These are phyloP conservation scores for Coenonympha arcania DNA, from an alignment of 2,888 invertebrate genomes.

Conservation along the genomic window DNA sequence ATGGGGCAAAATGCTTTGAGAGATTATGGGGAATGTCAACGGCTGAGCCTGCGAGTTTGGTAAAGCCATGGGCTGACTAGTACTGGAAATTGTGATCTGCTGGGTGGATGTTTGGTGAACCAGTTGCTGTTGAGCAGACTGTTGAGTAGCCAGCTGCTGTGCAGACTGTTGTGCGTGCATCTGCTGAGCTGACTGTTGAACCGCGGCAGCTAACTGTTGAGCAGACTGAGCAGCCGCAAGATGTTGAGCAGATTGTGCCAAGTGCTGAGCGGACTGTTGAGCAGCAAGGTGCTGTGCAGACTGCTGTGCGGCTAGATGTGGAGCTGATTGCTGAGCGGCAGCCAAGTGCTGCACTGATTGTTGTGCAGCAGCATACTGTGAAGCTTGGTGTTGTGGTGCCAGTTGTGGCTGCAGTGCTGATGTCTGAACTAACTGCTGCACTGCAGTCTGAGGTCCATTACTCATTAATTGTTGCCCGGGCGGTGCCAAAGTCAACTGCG, in stretches of 20 bases:
- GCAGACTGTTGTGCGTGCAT: constrained; percentile 52
- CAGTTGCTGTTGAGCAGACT: constrained; percentile 62
- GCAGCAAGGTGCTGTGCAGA: constrained; percentile 51
- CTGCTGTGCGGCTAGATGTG: constrained; percentile 47
- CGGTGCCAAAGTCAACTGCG: constrained; percentile 61
- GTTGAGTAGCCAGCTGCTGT: constrained; percentile 58
- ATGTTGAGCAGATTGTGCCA: constrained; percentile 51
- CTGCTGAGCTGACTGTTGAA: constrained; percentile 55
- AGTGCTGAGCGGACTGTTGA: constrained; percentile 49
- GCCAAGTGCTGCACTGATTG: constrained; percentile 58
- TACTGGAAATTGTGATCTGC: constrained; percentile 66
- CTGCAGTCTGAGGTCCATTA: constrained; percentile 57
- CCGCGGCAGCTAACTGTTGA: constrained; percentile 52
- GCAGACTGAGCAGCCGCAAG: constrained; percentile 47
- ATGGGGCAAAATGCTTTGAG: constrained; percentile 67
- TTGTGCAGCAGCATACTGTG: constrained; percentile 54
- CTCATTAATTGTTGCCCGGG: constrained; percentile 60
- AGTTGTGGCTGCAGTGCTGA: constrained; percentile 58
- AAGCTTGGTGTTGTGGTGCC: constrained; percentile 56
- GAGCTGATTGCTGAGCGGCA: constrained; percentile 47
- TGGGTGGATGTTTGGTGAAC: constrained; percentile 68
- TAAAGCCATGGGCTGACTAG: constrained; percentile 66
- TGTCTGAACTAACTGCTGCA: constrained; percentile 63
- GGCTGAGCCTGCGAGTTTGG: constrained; percentile 65
- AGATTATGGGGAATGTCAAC: constrained; percentile 67